Conservation (phyloP, 1,140 invertebrate species). For the Megalopta genalis region DNA sequence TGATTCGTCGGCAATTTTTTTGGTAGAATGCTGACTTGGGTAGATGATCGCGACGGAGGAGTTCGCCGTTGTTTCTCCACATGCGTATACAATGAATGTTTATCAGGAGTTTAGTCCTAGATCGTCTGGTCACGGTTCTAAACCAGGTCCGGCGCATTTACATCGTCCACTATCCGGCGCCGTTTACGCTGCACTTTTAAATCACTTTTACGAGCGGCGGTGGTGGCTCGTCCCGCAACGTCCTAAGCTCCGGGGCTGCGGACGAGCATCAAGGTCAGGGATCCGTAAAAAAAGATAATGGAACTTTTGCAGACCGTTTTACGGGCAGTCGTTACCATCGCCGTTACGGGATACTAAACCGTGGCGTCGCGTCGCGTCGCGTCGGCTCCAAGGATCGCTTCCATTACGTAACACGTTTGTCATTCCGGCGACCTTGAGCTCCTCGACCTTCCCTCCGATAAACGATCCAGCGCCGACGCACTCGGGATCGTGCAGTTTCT, state of each 20-base stretch:
- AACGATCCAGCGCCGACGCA: too few relatives aligned
- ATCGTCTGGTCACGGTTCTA: not conserved
- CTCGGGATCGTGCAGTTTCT: too few relatives aligned
- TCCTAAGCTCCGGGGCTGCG: not conserved
- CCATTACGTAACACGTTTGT: not conserved
- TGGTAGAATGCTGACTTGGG: too few relatives aligned
- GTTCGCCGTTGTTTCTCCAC: too few relatives aligned
- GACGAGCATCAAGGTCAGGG: conserved; percentile 2
- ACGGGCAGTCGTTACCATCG: not conserved
- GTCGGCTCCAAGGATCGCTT: not conserved
- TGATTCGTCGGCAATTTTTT: too few relatives aligned
- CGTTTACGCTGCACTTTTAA: conserved; percentile 37
- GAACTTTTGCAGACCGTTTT: conserved; percentile 14
- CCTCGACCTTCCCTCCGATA: not conserved
- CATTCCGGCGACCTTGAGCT: not conserved
- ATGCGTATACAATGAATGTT: too few relatives aligned
- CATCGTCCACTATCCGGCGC: not conserved
- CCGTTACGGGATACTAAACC: not conserved
- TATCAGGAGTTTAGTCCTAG: too few relatives aligned
- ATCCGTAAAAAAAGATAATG: not conserved
- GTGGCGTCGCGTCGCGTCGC: too few relatives aligned
- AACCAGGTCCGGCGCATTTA: conserved; percentile 12
- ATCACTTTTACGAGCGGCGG: conserved; percentile 40
- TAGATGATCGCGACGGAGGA: too few relatives aligned
- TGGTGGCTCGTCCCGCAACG: not conserved